Conservation (phyloP, 2,113 vertebrate species). For the Aegithalos caudatus region DNA sequence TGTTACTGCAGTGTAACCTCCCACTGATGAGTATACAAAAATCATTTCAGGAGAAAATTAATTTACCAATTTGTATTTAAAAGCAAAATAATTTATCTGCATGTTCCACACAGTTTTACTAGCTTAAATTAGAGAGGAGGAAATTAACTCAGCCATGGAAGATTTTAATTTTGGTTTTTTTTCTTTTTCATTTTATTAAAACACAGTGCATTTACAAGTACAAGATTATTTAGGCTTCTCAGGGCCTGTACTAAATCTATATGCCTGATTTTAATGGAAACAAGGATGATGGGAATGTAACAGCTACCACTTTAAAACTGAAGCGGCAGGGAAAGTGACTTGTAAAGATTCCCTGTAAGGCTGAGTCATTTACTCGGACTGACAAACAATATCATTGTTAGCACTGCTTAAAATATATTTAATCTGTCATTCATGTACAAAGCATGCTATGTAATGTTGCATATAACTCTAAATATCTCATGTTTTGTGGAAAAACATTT, state of each 20-base stretch:
- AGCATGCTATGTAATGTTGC: background rate
- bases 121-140: background rate
- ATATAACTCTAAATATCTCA: background rate
- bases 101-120: background rate
- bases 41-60: background rate
- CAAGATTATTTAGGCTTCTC: background rate
- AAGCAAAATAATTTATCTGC: background rate
- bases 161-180: background rate
- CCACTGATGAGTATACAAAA: background rate
- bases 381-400: background rate
- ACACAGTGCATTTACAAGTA: background rate
- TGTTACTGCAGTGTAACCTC: background rate
- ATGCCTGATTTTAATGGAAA: background rate
- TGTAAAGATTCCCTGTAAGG: background rate
- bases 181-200: background rate
- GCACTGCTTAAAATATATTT: background rate
- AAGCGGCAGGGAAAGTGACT: background rate
- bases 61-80: background rate
- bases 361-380: background rate
- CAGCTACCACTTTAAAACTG: background rate
- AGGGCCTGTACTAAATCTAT: background rate
- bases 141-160: background rate
- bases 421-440: background rate
- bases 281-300: background rate
- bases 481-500: background rate